Evolutionary conservation across 2,797 vertebrate genomes (phyloP), one percentile per base, ranked within the genome.

Genomic region (Ara ararauna): DNA sequence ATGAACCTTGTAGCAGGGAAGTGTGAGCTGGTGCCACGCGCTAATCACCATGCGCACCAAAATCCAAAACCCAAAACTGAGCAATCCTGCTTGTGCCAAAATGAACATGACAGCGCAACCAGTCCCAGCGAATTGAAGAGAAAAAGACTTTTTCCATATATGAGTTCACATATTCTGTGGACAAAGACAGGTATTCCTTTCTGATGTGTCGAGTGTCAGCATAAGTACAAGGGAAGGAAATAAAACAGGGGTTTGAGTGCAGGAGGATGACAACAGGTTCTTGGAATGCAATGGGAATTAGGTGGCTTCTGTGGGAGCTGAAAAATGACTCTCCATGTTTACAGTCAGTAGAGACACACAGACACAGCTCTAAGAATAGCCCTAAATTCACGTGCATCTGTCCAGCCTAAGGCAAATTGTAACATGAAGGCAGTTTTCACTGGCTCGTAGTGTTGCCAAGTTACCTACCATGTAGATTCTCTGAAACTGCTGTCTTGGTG

Each of bases 401-500:
- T 66, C 40, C 60, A 78, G 38, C 64, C 88, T 24, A 50, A 97
- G 76, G 67, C 47, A 90, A 86, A 45, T 11, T 30, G 27, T 78
- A 73, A 66, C 23, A n/a, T 6, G 19, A 79, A 81, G 32, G 29
- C 36, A 24, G 70, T 84, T 94, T 81, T 81, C 29, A 19, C 23
- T 81, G 73, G 24, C 60, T 86, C 38, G 21, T 64, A n/a, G 83
- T 30, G 51, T 80, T 95, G 91, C 86, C 77, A 82, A 67, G 71
- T 74, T 91, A 77, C 90, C 83, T 77, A 11, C 47, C 70, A 40
- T 2, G 29, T 15, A 68, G 83, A 36, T 61, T 48, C 64, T 89
- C 36, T 74, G 86, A 47, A 95, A 93, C 87, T 85, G 81, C 84
- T 80, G 0, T 74, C 86, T 85, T 73, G 91, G 92, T 93, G 75